Evolutionary conservation across 2,113 vertebrate species (phyloP), one percentile per base, ranked within the genome.

Genomic region (Pyrgilauda ruficollis): DNA sequence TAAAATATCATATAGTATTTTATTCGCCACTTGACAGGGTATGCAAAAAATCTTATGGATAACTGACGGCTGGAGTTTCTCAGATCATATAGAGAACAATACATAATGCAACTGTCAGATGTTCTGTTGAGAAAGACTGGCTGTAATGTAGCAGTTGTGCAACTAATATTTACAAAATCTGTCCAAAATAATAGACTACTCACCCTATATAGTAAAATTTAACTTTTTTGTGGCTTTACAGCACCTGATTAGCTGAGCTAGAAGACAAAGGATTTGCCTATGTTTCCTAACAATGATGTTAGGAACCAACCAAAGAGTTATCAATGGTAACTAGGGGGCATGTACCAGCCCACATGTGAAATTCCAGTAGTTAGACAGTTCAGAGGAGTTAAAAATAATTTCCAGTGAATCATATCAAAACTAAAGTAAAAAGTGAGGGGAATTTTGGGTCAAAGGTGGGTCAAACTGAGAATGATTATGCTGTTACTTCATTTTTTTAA

Each of bases 401-500:
- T 77, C 66, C 30, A 67, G 55, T 27, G 11, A 67, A 44, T 79
- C 77, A 93, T 63, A 84, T 43, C 6, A 11, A 89, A 95, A 89
- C 27, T 73, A 21, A 72, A 78, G 23, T 52, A 39, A 94, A 76
- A 94, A 50, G 12, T 47, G 35, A 77, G 30, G 58, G 23, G 88
- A 88, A 91, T 88, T 84, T 92, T 46, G 22, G 17, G n/a, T 93
- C 46, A 87, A 76, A 93, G 11, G 3, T 89, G 33, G 73, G 88
- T 94, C 53, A 55, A 94, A 64, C 24, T 39, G 26, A 78, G 46
- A 90, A 79, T 31, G 47, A 59, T 78, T 59, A 72, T 61, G 28
- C 8, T 58, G 14, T 35, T 50, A 64, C 37, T 84, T 94, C 3
- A 82, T 96, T 91, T 91, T 94, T 69, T 90, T 27, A 95, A 93